phyloP scores from a whole-genome alignment of 2,797 vertebrate genomes.

The Urocyon cinereoargenteus region DNA sequence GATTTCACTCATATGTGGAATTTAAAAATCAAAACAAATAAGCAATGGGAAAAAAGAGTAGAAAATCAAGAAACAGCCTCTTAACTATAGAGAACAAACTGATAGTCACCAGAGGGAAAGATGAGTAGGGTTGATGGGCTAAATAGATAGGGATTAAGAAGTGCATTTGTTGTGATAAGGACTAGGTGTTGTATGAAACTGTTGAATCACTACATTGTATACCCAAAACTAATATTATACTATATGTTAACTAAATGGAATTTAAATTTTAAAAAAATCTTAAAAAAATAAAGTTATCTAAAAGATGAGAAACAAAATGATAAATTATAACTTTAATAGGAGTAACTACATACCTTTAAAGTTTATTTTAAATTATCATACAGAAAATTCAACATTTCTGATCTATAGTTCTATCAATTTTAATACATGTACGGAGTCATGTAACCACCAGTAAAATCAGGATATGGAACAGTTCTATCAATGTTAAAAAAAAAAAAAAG shows the following conservation, averaged over 20 bases:
- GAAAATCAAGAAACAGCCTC: background rate
- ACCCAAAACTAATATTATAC: background rate
- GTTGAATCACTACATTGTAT: background rate
- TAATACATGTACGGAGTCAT: background rate
- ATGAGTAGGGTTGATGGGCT: background rate
- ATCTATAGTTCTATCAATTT: background rate
- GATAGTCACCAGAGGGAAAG: background rate
- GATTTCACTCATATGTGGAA: background rate
- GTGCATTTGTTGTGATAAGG: background rate
- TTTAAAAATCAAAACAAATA: background rate
- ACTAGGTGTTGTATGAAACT: background rate
- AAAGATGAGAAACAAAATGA: slow-evolving; percentile 8
- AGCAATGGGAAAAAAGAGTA: background rate
- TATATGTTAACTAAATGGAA: background rate
- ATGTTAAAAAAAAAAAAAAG: background rate
- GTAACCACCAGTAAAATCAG: background rate
- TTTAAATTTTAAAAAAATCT: background rate
- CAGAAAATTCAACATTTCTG: background rate
- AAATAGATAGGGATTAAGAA: background rate
- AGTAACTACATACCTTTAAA: background rate
- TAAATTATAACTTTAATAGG: slow-evolving; percentile 23
- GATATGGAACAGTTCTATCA: background rate
- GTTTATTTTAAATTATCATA: slow-evolving; percentile 32
- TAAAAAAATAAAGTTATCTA: background rate
- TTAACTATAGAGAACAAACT: background rate